A percentile compares a stretch with the other conserved stretches of the same genome.
These are phyloP conservation scores for Nematostella vectensis DNA, from an alignment of 92 coral and sea anemone genomes.

Conservation along the genomic window DNA sequence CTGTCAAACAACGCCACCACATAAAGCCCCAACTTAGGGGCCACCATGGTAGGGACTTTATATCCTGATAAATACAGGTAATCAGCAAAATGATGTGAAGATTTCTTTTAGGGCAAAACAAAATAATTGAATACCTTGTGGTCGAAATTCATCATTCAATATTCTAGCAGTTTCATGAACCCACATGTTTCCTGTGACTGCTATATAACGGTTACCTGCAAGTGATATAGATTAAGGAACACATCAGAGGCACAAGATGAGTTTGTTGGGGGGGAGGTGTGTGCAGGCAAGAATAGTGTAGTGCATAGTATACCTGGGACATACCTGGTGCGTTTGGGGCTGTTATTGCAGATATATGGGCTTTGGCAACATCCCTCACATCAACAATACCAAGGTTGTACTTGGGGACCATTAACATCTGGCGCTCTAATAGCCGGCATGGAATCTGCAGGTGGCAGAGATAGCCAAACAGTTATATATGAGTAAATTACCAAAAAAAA, in stretches of 20 bases:
- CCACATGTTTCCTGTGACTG: slow-evolving; percentile 62
- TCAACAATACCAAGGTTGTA: slow-evolving; percentile 57
- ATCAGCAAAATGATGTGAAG: background rate
- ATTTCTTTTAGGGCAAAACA: too few species aligned
- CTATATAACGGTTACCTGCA: slow-evolving; percentile 67
- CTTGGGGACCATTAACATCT: slow-evolving; percentile 75
- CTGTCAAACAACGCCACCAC: slow-evolving; percentile 54
- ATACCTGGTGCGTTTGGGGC: slow-evolving; percentile 77
- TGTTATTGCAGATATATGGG: slow-evolving; percentile 70
- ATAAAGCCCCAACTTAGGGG: slow-evolving; percentile 64
- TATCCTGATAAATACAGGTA: slow-evolving; percentile 49
- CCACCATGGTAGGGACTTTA: slow-evolving; percentile 55
- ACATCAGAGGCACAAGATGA: too few species aligned
- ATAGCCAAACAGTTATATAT: slow-evolving; percentile 1
- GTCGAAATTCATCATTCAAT: slow-evolving; percentile 63
- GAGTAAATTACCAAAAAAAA: background rate
- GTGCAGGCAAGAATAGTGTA: too few species aligned
- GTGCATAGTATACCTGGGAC: too few species aligned
- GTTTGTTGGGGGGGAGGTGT: too few species aligned
- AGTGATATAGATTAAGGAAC: too few species aligned
- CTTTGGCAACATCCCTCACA: slow-evolving; percentile 85
- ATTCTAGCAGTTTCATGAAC: slow-evolving; percentile 70
- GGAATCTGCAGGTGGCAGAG: slow-evolving; percentile 80
- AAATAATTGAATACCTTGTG: too few species aligned
- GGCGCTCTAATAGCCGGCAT: slow-evolving; percentile 58